These are phyloP conservation scores for Drosophila serrata DNA, from an alignment of 1,140 invertebrate species.

Conservation along the genomic window DNA sequence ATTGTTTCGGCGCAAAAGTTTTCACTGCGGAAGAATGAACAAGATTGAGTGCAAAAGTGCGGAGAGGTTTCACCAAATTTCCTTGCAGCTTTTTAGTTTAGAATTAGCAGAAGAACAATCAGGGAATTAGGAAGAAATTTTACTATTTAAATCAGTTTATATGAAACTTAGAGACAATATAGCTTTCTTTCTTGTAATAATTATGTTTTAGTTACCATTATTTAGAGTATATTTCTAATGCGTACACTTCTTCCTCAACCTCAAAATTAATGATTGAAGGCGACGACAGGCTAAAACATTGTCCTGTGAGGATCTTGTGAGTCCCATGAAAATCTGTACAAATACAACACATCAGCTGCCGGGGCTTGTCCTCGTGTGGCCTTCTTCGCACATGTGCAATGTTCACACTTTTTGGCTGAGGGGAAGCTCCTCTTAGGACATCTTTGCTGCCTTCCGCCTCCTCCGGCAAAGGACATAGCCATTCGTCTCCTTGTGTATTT, in stretches of 20 bases:
- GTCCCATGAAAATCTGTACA: conserved; percentile 56
- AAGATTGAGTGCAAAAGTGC: conserved; percentile 28
- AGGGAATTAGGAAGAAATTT: not conserved
- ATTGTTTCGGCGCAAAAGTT: conserved; percentile 40
- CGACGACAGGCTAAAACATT: conserved; percentile 38
- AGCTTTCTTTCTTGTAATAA: too few relatives aligned
- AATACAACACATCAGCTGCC: conserved; percentile 45
- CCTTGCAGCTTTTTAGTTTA: not conserved
- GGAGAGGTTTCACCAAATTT: conserved; percentile 22
- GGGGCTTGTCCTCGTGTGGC: conserved; percentile 19
- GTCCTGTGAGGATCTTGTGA: conserved; percentile 5
- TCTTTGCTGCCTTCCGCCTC: conserved; percentile 5
- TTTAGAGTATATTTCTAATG: not conserved
- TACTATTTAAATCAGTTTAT: not conserved
- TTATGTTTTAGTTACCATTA: too few relatives aligned
- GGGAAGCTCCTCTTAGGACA: not conserved
- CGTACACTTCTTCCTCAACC: not conserved
- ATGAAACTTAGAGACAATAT: not conserved
- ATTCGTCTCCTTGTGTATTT: conserved; percentile 75
- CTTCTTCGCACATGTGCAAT: conserved; percentile 42
- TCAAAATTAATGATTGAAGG: conserved; percentile 19
- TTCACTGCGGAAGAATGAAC: not conserved
- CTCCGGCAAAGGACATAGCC: conserved; percentile 44
- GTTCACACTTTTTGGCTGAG: conserved; percentile 45
- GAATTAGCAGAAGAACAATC: not conserved